Percentiles rank a stretch among this genome's conserved stretches.
Conservation (phyloP, 2,797 vertebrate genomes). For the Lepidocolaptes lacrymiger region DNA sequence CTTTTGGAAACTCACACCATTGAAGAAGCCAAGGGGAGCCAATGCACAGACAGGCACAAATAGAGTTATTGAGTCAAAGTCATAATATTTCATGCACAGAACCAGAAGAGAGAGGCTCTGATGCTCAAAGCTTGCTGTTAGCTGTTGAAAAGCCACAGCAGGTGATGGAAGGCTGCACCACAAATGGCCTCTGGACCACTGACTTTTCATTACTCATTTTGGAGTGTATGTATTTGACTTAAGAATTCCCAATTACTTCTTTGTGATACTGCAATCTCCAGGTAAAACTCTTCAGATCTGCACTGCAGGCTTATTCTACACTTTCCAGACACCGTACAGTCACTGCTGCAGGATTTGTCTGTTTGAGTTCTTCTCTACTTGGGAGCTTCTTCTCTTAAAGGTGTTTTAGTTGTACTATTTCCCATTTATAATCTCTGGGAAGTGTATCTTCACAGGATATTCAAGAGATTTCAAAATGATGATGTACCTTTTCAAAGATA, state of each 20-base stretch:
- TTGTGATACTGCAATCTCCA: not conserved
- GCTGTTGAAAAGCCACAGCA: slow-evolving; percentile 47
- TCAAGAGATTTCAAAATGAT: not conserved
- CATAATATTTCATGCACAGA: slow-evolving; percentile 31
- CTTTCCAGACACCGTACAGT: not conserved
- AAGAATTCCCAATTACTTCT: not conserved
- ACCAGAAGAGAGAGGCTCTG: slow-evolving; percentile 61
- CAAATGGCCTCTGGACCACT: slow-evolving; percentile 10
- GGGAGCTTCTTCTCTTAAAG: not conserved
- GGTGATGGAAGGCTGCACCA: slow-evolving; percentile 15
- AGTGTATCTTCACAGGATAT: not conserved
- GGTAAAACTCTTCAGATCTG: not conserved
- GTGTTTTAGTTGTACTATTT: not conserved
- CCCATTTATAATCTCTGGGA: not conserved
- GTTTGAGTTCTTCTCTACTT: not conserved
- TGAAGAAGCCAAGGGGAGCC: slow-evolving; percentile 55
- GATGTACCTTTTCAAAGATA: not conserved
- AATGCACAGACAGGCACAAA: slow-evolving; percentile 54
- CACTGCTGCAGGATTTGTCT: not conserved
- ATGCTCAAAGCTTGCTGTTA: slow-evolving; percentile 43
- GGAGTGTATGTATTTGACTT: not conserved
- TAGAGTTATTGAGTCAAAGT: slow-evolving; percentile 41
- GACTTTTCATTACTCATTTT: not conserved
- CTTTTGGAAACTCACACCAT: not conserved
- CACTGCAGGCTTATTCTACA: not conserved